phyloP scores from a whole-genome alignment of 2,888 invertebrate genomes.

The Orchestes rusci region DNA sequence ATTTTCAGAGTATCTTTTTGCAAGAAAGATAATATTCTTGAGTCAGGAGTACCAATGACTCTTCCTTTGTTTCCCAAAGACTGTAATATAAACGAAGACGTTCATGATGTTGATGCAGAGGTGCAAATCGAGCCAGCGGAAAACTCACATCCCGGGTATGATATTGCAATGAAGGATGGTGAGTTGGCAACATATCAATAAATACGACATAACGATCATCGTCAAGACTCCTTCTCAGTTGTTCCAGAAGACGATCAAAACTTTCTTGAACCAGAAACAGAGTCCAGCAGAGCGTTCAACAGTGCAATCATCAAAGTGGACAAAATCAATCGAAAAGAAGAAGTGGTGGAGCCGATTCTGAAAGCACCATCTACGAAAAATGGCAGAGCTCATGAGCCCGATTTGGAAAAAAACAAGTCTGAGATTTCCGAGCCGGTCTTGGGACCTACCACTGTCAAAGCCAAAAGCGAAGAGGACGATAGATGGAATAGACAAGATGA shows the following conservation, averaged over 20 bases:
- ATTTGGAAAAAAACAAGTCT: conserved; percentile 34
- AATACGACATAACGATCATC: no score
- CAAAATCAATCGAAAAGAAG: conserved; percentile 38
- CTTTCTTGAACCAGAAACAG: conserved; percentile 43
- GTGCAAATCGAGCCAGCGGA: conserved; percentile 20
- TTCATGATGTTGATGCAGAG: conserved; percentile 21
- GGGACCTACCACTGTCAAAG: conserved; percentile 37
- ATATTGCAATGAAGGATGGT: no score
- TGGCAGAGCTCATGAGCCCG: conserved; percentile 44
- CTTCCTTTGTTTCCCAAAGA: conserved; percentile 71
- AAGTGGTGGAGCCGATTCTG: conserved; percentile 70
- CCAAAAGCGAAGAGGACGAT: conserved; percentile 31
- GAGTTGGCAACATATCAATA: no score
- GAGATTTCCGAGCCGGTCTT: conserved; percentile 64
- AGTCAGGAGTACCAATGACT: conserved; percentile 65
- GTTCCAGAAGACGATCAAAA: conserved; percentile 39
- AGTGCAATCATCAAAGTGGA: conserved; percentile 34
- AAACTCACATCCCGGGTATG: conserved; percentile 13
- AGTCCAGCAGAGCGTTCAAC: conserved; percentile 54
- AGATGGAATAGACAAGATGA: conserved; percentile 41
- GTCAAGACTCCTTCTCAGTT: no score
- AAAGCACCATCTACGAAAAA: conserved; percentile 54
- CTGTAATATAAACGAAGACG: conserved; percentile 59
- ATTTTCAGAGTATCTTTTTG: conserved; percentile 67
- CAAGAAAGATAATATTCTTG: conserved; percentile 63